Evolutionary conservation across 2,888 invertebrate genomes (phyloP), one percentile per base, ranked within the genome.

Genomic region (Parnassius glacialis): DNA sequence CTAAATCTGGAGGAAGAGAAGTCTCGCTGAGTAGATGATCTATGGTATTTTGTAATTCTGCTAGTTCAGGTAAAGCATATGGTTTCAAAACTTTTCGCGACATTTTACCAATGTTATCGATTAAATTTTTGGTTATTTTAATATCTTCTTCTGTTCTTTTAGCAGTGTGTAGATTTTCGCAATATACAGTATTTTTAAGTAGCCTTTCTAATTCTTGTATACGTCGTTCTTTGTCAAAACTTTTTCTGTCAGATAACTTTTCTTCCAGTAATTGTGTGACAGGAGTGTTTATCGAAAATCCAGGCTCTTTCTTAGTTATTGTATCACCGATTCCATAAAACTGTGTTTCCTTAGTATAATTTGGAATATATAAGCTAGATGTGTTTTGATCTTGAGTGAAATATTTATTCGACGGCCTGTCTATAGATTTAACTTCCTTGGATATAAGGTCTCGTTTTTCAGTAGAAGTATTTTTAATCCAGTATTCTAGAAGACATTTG

Each of bases 101-200:
- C 74, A 9, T 71, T 50, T 77, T 80, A 0, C 74, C 81, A n/a
- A 86, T 68, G 58, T 83, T 83, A 47, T 83, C 69, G 3, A 86
- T 80, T 10, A 87, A 68, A 42, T 78, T 78, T 69, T 81, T 83
- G 0, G 87, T 85, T n/a, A 82, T 83, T 70, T 74, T 72, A 5
- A 87, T 87, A 67, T 89, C 86, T 66, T 80, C 82, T 16, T 81
- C 80, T 66, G 72, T 79, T 65, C 70, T 81, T 9, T 68, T 67
- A 52, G 65, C 67, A 47, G 70, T 76, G 16, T 64, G 70, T 2
- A 71, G 65, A 1, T 83, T 80, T 62, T 83, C 83, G 66, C 82
- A 86, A 48, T 90, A 90, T 0, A 90, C 81, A 0, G 87, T 90
- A 64, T 78, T 89, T 70, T 85, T 85, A 0, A 90, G 70, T 20